Conservation (phyloP, 1,140 invertebrate species). For the Philotrypesis tridentata region DNA sequence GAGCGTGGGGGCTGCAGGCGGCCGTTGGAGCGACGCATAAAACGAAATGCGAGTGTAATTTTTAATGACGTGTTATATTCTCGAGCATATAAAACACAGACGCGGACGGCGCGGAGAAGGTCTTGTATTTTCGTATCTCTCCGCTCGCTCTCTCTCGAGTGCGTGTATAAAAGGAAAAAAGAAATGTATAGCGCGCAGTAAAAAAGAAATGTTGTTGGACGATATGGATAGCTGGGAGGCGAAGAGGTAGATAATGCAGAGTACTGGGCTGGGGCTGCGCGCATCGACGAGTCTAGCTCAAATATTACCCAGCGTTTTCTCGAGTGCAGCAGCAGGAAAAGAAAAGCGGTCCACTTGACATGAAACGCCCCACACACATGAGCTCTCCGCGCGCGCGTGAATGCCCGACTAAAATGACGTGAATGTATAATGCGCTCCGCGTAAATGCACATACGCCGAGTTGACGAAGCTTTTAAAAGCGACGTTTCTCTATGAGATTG, state of each 20-base stretch:
- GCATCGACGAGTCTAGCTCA: conserved; percentile 21
- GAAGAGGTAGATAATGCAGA: too few relatives aligned
- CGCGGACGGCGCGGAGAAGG: too few relatives aligned
- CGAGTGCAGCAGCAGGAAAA: neutral
- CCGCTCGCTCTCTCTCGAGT: too few relatives aligned
- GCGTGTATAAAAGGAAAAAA: neutral
- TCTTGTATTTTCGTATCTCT: neutral
- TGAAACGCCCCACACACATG: conserved; percentile 27
- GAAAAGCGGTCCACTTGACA: conserved; percentile 37
- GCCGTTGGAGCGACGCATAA: too few relatives aligned
- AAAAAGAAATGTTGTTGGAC: conserved; percentile 15
- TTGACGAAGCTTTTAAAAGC: conserved; percentile 12
- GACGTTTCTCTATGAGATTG: neutral
- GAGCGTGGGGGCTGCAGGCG: too few relatives aligned
- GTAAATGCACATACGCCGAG: conserved; percentile 4
- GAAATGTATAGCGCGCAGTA: conserved; percentile 17
- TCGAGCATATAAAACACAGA: neutral
- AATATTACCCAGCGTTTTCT: conserved; percentile 41
- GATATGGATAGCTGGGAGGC: too few relatives aligned
- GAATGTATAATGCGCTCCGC: neutral
- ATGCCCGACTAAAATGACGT: conserved; percentile 17
- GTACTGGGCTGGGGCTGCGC: too few relatives aligned
- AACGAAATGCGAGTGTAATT: neutral
- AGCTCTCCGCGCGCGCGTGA: neutral
- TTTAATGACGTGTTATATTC: neutral